Percentiles rank a stretch among this genome's conserved stretches.
These are phyloP conservation scores for Agrotis clavis DNA, from an alignment of 2,888 invertebrate genomes.

Conservation along the genomic window DNA sequence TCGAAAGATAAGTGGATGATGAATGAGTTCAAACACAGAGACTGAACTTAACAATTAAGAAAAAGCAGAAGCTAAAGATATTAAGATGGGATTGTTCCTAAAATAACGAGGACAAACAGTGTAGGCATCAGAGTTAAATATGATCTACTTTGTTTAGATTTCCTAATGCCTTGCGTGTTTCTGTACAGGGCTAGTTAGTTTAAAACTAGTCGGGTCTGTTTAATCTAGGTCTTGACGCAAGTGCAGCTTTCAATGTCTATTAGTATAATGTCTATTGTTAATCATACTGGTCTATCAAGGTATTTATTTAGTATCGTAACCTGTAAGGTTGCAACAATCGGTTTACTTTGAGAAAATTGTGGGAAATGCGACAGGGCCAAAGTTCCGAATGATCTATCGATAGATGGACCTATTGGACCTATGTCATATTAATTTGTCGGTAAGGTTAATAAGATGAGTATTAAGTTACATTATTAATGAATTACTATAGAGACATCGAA, in stretches of 20 bases:
- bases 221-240: slow-evolving; percentile 39
- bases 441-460: not conserved
- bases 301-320: not conserved
- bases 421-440: not conserved
- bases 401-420: not conserved
- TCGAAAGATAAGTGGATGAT: slow-evolving; percentile 26
- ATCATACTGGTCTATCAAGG: slow-evolving; percentile 2
- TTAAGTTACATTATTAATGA: not conserved
- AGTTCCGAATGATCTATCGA: not conserved
- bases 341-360: not conserved
- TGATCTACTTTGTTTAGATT: slow-evolving; percentile 30
- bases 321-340: too few relatives aligned
- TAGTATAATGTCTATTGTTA: slow-evolving; percentile 32
- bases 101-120: slow-evolving; percentile 1
- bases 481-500: slow-evolving; percentile 8
- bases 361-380: not conserved
- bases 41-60: slow-evolving; percentile 17
- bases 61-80: not conserved
- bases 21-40: slow-evolving; percentile 20
- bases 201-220: slow-evolving; percentile 38
- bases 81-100: slow-evolving; percentile 6
- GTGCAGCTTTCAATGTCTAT: slow-evolving; percentile 28
- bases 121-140: not conserved
- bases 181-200: slow-evolving; percentile 28
- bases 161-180: slow-evolving; percentile 27